Base-by-base conservation (phyloP, 2,797 vertebrate species). In the Sus cebifrons region DNA sequence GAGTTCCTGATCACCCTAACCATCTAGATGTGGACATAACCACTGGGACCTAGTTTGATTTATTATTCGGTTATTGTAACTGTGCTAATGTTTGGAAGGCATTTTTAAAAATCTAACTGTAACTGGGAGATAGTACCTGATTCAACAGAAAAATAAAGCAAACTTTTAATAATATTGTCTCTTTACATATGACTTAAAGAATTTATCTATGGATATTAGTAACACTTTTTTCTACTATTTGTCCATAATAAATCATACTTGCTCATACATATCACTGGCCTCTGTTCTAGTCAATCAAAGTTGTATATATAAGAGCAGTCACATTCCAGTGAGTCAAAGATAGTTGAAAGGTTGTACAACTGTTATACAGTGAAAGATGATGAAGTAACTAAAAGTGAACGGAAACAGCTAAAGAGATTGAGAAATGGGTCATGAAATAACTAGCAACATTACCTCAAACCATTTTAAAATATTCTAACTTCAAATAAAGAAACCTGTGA, bases 1-100 rank as follows among this genome's bases (percentile, higher is more conserved):
- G 94, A 97, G 97, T 94, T 95, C 92, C 94, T 97, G 97, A 84
- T 58, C 93, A 95, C 64, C 88, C 90, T 25, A 40, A 97, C 82
- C 96, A 65, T 91, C 84, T 52, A 74, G 5, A 83, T 97, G 84
- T 27, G 93, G 97, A 97, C 96, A 97, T 81, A 97, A 97, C 94
- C 97, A 91, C 97, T 94, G 94, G 98, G 98, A 98, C 98, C 97
- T 94, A 92, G 94, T 96, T 96, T 98, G 96, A 97, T 96, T 98
- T 94, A 95, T 97, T 95, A 54, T 85, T 96, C 95, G 91, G 81
- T 92, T 91, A 62, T 96, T 95, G 29, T 97, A 67, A 95, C 62
- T 82, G 15, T 94, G 89, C 93, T 93, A 68, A 83, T 36, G 1
- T 71, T 79, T 84, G 17, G 73, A 94, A 86, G 52, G 32, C 75